phyloP scores from a whole-genome alignment of 2,113 vertebrate genomes.

The Ailurus styani region DNA sequence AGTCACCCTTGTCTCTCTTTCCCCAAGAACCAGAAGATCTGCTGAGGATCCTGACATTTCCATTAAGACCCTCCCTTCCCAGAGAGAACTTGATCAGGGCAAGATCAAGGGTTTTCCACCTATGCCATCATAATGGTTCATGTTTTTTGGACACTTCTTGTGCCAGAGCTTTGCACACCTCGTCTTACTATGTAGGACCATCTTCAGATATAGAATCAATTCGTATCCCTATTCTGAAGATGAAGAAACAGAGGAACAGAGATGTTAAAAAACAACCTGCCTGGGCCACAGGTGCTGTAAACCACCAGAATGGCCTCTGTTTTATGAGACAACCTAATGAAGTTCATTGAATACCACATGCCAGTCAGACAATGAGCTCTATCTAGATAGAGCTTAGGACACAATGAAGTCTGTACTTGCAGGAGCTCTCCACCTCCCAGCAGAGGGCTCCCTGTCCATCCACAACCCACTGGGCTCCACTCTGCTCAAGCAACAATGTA shows the following conservation, averaged over 20 bases:
- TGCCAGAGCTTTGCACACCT: background rate
- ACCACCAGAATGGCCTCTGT: background rate
- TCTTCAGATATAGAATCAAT: background rate
- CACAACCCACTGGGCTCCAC: background rate
- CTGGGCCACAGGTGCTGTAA: background rate
- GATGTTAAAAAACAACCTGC: background rate
- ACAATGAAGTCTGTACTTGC: background rate
- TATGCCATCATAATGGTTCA: background rate
- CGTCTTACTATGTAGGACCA: background rate
- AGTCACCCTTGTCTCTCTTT: background rate
- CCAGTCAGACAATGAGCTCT: background rate
- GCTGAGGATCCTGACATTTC: background rate
- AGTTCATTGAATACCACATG: background rate
- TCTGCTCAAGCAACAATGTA: background rate
- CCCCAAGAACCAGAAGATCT: background rate
- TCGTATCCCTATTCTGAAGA: background rate
- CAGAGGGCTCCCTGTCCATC: background rate
- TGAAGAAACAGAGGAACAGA: background rate
- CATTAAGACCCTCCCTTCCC: background rate
- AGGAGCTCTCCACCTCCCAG: background rate
- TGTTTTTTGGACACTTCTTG: background rate
- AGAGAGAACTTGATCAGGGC: background rate
- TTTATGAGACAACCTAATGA: background rate
- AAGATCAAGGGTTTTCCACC: background rate
- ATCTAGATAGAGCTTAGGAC: background rate